These are phyloP conservation scores for Oncorhynchus tshawytscha DNA, from an alignment of 2,113 vertebrate genomes.

Conservation along the genomic window DNA sequence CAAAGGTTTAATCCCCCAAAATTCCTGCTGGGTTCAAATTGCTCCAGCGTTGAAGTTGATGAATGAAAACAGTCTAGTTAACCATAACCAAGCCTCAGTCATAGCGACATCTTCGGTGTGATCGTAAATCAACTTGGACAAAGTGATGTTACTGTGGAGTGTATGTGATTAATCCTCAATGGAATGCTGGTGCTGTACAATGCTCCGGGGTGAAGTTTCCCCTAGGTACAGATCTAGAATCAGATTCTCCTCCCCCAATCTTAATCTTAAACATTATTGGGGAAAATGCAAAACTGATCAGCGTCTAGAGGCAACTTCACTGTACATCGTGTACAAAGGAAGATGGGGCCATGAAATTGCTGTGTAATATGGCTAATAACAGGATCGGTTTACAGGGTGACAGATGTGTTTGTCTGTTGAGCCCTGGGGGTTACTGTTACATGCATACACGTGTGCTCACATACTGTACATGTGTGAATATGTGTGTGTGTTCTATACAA, in stretches of 20 bases:
- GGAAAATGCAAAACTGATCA: too few species aligned
- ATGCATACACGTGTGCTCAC: background rate
- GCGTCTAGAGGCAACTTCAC: too few species aligned
- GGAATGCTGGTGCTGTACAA: constrained; percentile 6
- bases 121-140: background rate
- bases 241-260: too few species aligned
- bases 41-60: constrained; percentile 20
- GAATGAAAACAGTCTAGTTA: constrained; percentile 12
- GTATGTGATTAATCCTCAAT: background rate
- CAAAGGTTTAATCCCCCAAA: constrained; percentile 26
- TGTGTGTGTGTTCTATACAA: background rate
- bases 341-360: constrained; percentile 10
- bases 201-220: too few species aligned
- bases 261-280: too few species aligned
- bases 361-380: constrained; percentile 33
- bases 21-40: constrained; percentile 37
- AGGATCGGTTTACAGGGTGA: constrained; percentile 26
- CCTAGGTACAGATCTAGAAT: too few species aligned
- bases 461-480: background rate
- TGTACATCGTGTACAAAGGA: too few species aligned
- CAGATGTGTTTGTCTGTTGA: constrained; percentile 7
- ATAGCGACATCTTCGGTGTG: constrained; percentile 4
- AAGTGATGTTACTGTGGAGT: background rate
- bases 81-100: background rate
- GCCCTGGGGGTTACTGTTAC: background rate